Conservation (phyloP, 2,888 invertebrate genomes). For the Eupithecia centaureata region DNA sequence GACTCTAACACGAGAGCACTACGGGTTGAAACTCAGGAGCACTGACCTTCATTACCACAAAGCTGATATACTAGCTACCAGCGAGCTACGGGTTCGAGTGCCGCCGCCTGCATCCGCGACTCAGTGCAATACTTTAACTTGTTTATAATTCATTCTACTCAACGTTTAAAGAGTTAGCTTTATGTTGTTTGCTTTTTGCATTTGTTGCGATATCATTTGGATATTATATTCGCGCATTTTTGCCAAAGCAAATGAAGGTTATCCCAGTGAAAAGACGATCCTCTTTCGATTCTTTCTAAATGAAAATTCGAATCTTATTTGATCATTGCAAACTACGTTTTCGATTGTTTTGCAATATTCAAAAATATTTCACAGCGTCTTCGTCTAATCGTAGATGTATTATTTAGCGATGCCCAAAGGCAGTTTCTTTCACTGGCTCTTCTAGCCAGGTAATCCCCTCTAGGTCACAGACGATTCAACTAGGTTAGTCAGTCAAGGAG, state of each 20-base stretch:
- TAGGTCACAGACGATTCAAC: constrained; percentile 24
- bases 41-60: constrained; percentile 73
- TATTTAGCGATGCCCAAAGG: constrained; percentile 1
- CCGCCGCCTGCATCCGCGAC: constrained; percentile 61
- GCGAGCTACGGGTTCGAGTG: constrained; percentile 55
- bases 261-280: neutral
- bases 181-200: neutral
- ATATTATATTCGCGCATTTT: neutral
- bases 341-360: neutral
- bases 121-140: constrained; percentile 59
- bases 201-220: neutral
- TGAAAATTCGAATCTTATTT: neutral
- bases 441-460: constrained; percentile 19
- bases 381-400: neutral
- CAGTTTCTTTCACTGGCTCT: neutral
- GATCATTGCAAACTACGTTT: neutral
- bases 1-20: constrained; percentile 76
- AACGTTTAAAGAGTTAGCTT: neutral
- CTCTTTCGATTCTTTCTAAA: neutral
- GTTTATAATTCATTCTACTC: constrained; percentile 35
- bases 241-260: neutral
- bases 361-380: neutral
- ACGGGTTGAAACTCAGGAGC: constrained; percentile 78
- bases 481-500: constrained; percentile 7
- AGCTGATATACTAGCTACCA: constrained; percentile 47